phyloP scores from a whole-genome alignment of 2,888 invertebrate genomes.

The Asteroscopus sphinx region DNA sequence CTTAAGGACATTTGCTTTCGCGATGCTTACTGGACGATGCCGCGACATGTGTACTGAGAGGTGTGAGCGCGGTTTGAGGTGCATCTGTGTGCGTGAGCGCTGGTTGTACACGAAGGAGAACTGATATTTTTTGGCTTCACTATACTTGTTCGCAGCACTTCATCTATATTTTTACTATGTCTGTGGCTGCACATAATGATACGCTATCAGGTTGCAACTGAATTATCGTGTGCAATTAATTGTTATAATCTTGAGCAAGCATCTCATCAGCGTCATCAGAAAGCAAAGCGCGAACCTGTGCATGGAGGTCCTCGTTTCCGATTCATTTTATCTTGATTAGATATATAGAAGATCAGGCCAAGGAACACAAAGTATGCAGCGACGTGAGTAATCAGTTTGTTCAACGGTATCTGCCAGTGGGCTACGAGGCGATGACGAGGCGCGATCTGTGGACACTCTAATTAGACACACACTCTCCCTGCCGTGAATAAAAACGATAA shows the following conservation, averaged over 20 bases:
- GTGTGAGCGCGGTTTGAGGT: no score
- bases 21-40: no score
- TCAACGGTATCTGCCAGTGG: constrained; percentile 91
- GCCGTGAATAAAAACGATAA: constrained; percentile 37
- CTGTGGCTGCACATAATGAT: no score
- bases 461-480: constrained; percentile 53
- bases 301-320: constrained; percentile 90
- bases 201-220: constrained; percentile 47
- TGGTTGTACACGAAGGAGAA: no score
- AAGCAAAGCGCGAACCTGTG: constrained; percentile 79
- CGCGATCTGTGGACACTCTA: constrained; percentile 68
- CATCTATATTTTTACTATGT: no score
- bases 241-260: constrained; percentile 62
- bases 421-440: constrained; percentile 81
- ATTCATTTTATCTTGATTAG: constrained; percentile 89
- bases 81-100: no score
- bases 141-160: no score
- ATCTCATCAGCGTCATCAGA: constrained; percentile 62
- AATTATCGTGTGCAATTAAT: constrained; percentile 65
- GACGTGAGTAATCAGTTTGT: constrained; percentile 92
- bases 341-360: constrained; percentile 90
- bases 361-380: constrained; percentile 92
- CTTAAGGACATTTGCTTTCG: no score
- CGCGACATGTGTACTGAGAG: no score
- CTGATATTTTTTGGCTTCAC: no score